phyloP scores from a whole-genome alignment of 2,888 invertebrate species.

The Erebia epiphron region DNA sequence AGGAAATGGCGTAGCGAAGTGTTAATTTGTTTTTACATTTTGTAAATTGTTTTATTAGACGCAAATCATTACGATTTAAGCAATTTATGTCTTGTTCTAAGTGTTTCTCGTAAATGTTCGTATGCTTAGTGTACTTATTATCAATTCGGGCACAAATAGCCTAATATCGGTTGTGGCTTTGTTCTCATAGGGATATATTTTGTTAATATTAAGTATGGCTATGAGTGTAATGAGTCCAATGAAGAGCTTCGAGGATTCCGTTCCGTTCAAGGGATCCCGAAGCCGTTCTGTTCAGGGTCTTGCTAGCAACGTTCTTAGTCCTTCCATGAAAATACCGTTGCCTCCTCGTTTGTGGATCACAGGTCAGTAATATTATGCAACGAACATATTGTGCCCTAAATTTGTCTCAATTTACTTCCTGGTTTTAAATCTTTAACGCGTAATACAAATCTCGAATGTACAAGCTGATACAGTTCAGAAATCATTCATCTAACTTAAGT shows the following conservation, averaged over 20 bases:
- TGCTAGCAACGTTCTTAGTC: constrained; percentile 59
- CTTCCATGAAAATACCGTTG: constrained; percentile 77
- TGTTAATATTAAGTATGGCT: constrained; percentile 55
- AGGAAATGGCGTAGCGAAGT: constrained; percentile 66
- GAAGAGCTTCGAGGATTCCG: constrained; percentile 52
- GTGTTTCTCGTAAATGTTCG: constrained; percentile 47
- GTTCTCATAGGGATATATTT: constrained; percentile 61
- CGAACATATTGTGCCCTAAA: constrained; percentile 40
- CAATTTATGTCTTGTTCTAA: constrained; percentile 53
- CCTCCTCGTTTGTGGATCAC: constrained; percentile 78
- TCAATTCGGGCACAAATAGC: constrained; percentile 50
- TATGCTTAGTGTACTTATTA: constrained; percentile 47
- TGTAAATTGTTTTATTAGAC: constrained; percentile 73
- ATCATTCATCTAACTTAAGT: no score
- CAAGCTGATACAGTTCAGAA: neutral
- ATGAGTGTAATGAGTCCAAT: constrained; percentile 60
- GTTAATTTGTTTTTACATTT: constrained; percentile 73
- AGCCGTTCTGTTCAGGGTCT: constrained; percentile 77
- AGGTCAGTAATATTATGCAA: constrained; percentile 59
- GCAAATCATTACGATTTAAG: constrained; percentile 74
- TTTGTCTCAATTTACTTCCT: neutral
- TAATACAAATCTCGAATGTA: neutral
- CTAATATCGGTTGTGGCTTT: constrained; percentile 61
- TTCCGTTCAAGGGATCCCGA: constrained; percentile 54
- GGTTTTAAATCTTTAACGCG: constrained; percentile 4